Base-by-base conservation (phyloP, 1,140 invertebrate genomes). In the Rhagoletis pomonella region DNA sequence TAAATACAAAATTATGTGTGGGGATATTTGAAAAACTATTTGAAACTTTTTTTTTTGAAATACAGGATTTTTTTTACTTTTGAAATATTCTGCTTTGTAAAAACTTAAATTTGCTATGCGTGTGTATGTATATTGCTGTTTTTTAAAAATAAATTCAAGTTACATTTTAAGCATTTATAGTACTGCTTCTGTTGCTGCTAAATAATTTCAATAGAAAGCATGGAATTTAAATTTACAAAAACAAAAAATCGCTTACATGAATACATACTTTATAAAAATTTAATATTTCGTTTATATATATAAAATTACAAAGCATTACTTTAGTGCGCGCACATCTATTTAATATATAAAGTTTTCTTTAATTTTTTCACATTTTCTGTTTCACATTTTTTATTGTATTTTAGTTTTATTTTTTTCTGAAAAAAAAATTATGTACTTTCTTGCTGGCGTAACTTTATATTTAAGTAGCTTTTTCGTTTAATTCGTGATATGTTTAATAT, bases 301-400 rank as follows among this genome's bases (percentile, higher is more conserved):
- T 81, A 81, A 81, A 81, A 81, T 81, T 81, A 81, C 73, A 81
- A 81, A 81, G 73, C 73, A 81, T 81, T 81, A 81, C 29, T 29
- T 29, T 42, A 81, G 55, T 19, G 73, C 17, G 17, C 47, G 47
- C 17, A 5, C 47, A n/a, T 14, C 55, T 81, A 81, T 17, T 81
- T 81, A n/a, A 73, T 29, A 55, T 4, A 29, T 29, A 67, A 29
- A 5, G 4, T 67, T 67, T 29, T 67, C 39, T 67, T 67, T 39
- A 5, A 67, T 29, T 67, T 19, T 50, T 77, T 47, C n/a, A n/a
- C 17, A 55, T 81, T 81, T 81, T 10, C 17, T 29, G 44, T 69
- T 73, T 81, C 55, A 3, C 6, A 0, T 47, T 58, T 81, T 81
- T 81, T 50, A 14, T 39, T 67, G 7, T 55, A 50, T 29, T 81